These are phyloP conservation scores for Troides helena DNA, from an alignment of 2,888 invertebrate species.

Conservation along the genomic window DNA sequence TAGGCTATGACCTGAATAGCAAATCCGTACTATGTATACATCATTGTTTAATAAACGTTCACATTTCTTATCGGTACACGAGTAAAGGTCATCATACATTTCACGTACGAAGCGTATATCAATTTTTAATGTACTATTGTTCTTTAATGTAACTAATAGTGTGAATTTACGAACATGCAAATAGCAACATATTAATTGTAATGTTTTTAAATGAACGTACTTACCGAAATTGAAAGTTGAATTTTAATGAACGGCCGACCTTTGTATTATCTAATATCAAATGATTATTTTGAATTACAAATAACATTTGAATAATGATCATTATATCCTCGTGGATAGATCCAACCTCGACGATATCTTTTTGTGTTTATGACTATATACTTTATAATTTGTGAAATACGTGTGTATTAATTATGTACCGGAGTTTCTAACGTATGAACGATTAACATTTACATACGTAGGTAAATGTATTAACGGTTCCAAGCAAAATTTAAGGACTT, in stretches of 20 bases:
- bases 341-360: background rate
- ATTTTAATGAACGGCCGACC: background rate
- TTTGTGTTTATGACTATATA: background rate
- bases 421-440: background rate
- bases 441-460: background rate
- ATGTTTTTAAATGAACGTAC: background rate
- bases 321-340: background rate
- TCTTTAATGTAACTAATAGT: background rate
- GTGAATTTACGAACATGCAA: background rate
- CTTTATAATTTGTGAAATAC: background rate
- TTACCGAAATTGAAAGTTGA: background rate
- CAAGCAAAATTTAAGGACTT: no score
- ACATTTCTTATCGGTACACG: constrained; percentile 12
- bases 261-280: background rate
- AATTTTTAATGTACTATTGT: constrained; percentile 15
- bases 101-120: background rate
- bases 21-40: background rate
- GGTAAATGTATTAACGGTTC: no score
- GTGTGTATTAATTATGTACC: background rate
- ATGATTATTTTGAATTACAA: no score
- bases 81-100: constrained; percentile 11
- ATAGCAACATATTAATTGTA: background rate
- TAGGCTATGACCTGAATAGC: constrained; percentile 22
- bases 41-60: constrained; percentile 4
- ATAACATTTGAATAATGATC: background rate